Conservation (phyloP, 2,113 vertebrate genomes). For the Lagopus leucura region DNA sequence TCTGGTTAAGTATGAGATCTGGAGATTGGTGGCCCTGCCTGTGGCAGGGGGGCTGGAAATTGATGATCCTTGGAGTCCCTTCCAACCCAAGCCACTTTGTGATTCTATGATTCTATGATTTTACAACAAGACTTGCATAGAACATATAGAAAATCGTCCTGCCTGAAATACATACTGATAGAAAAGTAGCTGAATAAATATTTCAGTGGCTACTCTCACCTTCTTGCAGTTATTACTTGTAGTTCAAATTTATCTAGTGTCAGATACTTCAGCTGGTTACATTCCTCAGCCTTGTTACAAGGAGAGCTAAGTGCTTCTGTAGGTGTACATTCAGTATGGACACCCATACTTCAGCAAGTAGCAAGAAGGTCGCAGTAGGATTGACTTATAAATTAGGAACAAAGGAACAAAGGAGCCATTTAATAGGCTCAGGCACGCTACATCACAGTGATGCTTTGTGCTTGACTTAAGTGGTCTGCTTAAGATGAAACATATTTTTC, state of each 20-base stretch:
- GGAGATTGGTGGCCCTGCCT: too few species aligned
- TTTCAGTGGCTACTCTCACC: neutral
- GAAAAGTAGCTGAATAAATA: neutral
- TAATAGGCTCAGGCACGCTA: neutral
- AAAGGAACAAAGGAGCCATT: neutral
- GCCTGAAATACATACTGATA: neutral
- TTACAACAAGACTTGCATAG: neutral
- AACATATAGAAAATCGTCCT: neutral
- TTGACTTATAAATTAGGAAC: neutral
- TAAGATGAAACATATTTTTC: neutral
- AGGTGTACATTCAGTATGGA: neutral
- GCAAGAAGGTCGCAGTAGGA: neutral
- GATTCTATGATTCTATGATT: too few species aligned
- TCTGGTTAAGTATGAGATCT: too few species aligned
- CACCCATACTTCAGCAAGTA: neutral
- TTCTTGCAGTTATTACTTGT: neutral
- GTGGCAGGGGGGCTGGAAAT: too few species aligned
- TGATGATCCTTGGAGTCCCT: too few species aligned
- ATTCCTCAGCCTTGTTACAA: neutral
- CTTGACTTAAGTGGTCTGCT: neutral
- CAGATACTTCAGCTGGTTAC: neutral
- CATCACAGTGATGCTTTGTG: neutral
- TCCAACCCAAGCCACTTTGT: too few species aligned
- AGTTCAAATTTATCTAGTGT: neutral
- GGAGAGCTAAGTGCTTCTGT: neutral